Evolutionary conservation across 2,113 vertebrate species (phyloP).

Genomic region (Collichthys lucidus): DNA sequence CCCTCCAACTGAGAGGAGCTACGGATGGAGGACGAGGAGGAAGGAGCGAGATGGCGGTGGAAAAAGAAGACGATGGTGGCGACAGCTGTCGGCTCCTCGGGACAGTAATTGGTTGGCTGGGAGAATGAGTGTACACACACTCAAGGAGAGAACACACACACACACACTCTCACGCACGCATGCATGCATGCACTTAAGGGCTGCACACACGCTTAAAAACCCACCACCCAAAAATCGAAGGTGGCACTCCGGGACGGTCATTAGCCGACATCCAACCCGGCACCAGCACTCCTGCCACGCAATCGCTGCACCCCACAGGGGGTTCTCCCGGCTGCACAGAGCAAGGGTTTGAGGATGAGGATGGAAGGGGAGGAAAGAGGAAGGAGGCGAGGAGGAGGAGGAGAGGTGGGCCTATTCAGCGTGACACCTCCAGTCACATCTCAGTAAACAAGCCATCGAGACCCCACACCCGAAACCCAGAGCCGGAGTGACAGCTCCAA

Average conservation of each 20-base stretch:
- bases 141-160: constrained; percentile 18
- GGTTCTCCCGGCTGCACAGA: constrained; percentile 3
- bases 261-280: constrained; percentile 68
- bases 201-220: constrained; percentile 28
- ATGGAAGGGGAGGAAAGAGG: not conserved
- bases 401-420: constrained; percentile 56
- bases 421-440: constrained; percentile 74
- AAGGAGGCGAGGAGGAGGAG: constrained; percentile 4
- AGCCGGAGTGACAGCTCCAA: constrained; percentile 73
- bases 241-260: constrained; percentile 62
- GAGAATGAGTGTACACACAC: constrained; percentile 53
- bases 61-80: constrained; percentile 60
- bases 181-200: constrained; percentile 4
- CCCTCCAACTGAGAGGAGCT: constrained; percentile 56
- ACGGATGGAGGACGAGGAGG: constrained; percentile 30
- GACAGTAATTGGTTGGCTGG: constrained; percentile 83
- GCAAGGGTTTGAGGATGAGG: constrained; percentile 12
- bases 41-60: constrained; percentile 37
- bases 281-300: constrained; percentile 39
- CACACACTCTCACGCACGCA: constrained; percentile 30
- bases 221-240: constrained; percentile 50
- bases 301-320: not conserved
- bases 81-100: constrained; percentile 81
- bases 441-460: constrained; percentile 73
- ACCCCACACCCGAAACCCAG: constrained; percentile 31